Evolutionary conservation across 2,113 vertebrate genomes (phyloP).

Genomic region (Eidolon helvum): DNA sequence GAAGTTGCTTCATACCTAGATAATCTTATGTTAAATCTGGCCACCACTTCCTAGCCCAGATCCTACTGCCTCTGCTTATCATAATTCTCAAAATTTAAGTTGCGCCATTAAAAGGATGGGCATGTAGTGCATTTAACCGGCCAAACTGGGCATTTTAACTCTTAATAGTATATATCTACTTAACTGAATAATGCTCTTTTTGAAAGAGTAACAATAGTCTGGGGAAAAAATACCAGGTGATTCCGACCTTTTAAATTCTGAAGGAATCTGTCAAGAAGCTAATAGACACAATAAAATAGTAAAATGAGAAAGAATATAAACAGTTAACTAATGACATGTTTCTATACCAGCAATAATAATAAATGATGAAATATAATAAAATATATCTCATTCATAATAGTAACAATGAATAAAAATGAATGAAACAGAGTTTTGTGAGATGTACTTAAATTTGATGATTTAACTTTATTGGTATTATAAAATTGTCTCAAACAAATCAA

Average conservation of each 20-base stretch:
- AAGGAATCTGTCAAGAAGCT: not conserved
- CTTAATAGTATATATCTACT: not conserved
- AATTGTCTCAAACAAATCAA: not conserved
- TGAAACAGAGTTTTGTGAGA: not conserved
- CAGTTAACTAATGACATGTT: not conserved
- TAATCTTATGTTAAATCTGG: not conserved
- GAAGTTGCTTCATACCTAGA: not conserved
- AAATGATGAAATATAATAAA: not conserved
- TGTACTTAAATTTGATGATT: not conserved
- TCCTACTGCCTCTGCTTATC: not conserved
- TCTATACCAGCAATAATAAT: not conserved
- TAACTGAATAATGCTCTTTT: not conserved
- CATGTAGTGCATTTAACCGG: not conserved
- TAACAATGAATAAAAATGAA: conserved; percentile 18
- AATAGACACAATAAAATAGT: not conserved
- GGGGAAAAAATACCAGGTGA: not conserved
- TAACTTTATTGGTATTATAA: not conserved
- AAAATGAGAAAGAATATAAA: conserved; percentile 7
- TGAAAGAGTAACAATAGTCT: not conserved
- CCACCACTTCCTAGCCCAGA: not conserved
- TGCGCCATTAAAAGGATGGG: not conserved
- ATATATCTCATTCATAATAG: not conserved
- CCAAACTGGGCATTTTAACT: not conserved
- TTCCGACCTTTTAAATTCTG: not conserved
- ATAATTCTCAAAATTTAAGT: not conserved